phyloP scores from a whole-genome alignment of 2,888 invertebrate genomes.

The Aphidius colemani region DNA sequence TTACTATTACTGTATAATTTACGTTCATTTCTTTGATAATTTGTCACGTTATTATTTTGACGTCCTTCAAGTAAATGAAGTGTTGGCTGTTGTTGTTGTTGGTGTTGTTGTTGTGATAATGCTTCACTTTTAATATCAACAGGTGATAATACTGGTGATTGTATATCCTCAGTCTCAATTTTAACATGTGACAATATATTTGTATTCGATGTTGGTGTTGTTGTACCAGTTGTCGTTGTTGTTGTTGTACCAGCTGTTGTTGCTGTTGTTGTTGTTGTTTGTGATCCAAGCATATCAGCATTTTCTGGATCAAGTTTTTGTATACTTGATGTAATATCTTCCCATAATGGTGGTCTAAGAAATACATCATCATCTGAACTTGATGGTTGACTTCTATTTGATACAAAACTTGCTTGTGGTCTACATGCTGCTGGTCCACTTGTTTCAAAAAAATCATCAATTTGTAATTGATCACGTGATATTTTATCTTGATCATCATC shows the following conservation, averaged over 20 bases:
- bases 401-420: slow-evolving; percentile 63
- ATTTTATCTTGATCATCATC: slow-evolving; percentile 62
- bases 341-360: slow-evolving; percentile 87
- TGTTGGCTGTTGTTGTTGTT: slow-evolving; percentile 60
- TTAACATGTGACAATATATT: slow-evolving; percentile 70
- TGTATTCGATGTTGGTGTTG: not conserved
- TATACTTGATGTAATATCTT: slow-evolving; percentile 89
- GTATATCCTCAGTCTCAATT: slow-evolving; percentile 74
- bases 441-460: slow-evolving; percentile 71
- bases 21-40: slow-evolving; percentile 36
- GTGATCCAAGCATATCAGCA: slow-evolving; percentile 80
- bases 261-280: slow-evolving; percentile 54
- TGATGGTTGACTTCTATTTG: slow-evolving; percentile 62
- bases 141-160: slow-evolving; percentile 76
- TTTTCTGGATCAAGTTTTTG: slow-evolving; percentile 90
- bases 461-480: slow-evolving; percentile 64
- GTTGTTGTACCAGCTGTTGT: slow-evolving; percentile 55
- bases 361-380: slow-evolving; percentile 81
- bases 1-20: slow-evolving; percentile 46
- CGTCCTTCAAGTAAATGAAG: slow-evolving; percentile 65
- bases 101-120: slow-evolving; percentile 31
- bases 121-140: slow-evolving; percentile 81
- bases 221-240: slow-evolving; percentile 44
- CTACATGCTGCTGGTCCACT: slow-evolving; percentile 45
- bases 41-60: slow-evolving; percentile 23